Percentiles rank a stretch among this genome's conserved stretches.
These are phyloP conservation scores for Apoda limacodes DNA, from an alignment of 2,888 invertebrate genomes.

Conservation along the genomic window DNA sequence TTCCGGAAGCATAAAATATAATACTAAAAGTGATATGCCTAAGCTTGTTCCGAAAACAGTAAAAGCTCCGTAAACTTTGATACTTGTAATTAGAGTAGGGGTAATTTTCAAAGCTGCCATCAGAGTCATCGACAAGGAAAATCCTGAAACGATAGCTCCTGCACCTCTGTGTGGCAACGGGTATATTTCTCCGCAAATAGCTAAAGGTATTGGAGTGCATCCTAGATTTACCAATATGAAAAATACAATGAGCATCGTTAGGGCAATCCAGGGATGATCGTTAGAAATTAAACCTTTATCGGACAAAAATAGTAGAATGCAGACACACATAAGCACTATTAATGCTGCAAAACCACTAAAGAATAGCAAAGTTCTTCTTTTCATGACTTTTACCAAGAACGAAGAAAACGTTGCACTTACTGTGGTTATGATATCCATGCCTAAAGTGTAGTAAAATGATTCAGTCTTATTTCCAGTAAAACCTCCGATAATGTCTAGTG, in stretches of 20 bases:
- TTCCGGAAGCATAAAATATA: constrained; percentile 30
- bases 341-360: constrained; percentile 23
- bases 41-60: constrained; percentile 21
- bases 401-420: constrained; percentile 23
- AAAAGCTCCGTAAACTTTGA: constrained; percentile 29
- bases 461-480: constrained; percentile 24
- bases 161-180: constrained; percentile 31
- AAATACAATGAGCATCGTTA: constrained; percentile 27
- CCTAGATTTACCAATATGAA: constrained; percentile 34
- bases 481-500: constrained; percentile 28
- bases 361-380: constrained; percentile 28
- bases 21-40: constrained; percentile 18
- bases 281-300: constrained; percentile 23
- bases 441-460: constrained; percentile 28
- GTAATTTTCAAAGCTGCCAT: constrained; percentile 27
- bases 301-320: constrained; percentile 24
- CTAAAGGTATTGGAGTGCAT: constrained; percentile 33
- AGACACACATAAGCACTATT: constrained; percentile 24
- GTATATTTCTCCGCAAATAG: constrained; percentile 32
- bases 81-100: constrained; percentile 24
- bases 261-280: constrained; percentile 22
- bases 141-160: constrained; percentile 27
- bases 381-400: constrained; percentile 23
- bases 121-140: constrained; percentile 25
- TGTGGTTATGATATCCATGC: constrained; percentile 25